Evolutionary conservation across 1,140 invertebrate genomes (phyloP), one percentile per base, ranked within the genome.

Genomic region (Diuraphis noxia): DNA sequence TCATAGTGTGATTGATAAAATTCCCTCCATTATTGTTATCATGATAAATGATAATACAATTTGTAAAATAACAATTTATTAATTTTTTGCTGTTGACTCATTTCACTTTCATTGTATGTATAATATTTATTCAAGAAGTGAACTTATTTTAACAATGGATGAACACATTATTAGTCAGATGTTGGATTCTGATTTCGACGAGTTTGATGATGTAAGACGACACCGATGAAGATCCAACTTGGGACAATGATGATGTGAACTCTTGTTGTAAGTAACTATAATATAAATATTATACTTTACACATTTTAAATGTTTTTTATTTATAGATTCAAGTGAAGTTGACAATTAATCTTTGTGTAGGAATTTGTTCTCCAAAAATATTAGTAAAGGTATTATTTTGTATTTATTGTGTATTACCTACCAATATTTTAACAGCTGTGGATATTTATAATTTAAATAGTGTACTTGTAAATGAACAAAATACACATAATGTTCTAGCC

Each of bases 371-470:
- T n/a, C 56, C 56, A 63, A 63, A 25, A 63, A n/a, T 63, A 63
- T 30, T 63, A 63, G n/a, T 63, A n/a, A 63, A 63, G 56, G 56
- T 63, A 63, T 30, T n/a, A 63, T 63, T 63, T 63, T 63, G 30
- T 63, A n/a, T n/a, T 63, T 2, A 63, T 63, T 9, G 56, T 49
- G 21, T 23, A 8, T n/a, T 30, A 63, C 8, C 25, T 63, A 63
- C 9, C 56, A 63, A 63, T 63, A 63, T 63, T 63, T 63, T 63
- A 63, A 30, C 30, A n/a, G 30, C 30, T 63, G 30, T 63, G 30
- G 56, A 63, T 63, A 63, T 63, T 63, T 63, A 63, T 63, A 63
- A 63, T n/a, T 63, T 63, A 63, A 63, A 72, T 72, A n/a, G 63
- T 72, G 63, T n/a, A 72, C 23, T 25, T 52, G 23, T 72, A 72